Percentiles rank a stretch among this genome's conserved stretches.
phyloP scores from a whole-genome alignment of 2,888 invertebrate species.

The Drosophila leonis region DNA sequence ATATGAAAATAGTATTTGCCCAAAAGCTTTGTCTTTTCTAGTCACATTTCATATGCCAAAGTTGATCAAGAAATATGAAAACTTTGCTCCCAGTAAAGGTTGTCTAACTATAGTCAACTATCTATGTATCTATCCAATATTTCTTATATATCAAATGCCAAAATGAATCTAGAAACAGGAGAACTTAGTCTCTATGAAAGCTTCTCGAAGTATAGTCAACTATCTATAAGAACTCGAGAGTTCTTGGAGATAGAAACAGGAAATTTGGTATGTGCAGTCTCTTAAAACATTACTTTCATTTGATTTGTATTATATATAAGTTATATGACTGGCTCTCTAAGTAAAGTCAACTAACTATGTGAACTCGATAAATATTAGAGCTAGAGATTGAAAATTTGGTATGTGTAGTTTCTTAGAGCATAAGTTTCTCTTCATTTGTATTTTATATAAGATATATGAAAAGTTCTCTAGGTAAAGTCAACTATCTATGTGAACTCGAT shows the following conservation, averaged over 20 bases:
- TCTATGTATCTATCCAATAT: neutral
- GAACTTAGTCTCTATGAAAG: neutral
- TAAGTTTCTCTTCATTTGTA: too few relatives aligned
- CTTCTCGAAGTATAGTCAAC: neutral
- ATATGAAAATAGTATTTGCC: too few relatives aligned
- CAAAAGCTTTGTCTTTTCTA: too few relatives aligned
- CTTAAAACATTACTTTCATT: neutral
- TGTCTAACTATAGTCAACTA: neutral
- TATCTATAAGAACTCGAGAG: neutral
- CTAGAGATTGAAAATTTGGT: neutral
- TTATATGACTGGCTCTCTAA: neutral
- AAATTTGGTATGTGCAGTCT: neutral
- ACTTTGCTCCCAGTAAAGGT: neutral
- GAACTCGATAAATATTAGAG: neutral
- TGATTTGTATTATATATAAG: too few relatives aligned
- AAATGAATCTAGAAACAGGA: too few relatives aligned
- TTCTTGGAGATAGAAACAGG: neutral
- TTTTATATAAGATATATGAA: too few relatives aligned
- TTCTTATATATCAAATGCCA: too few relatives aligned
- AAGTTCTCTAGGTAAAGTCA: neutral
- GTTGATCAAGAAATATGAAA: too few relatives aligned
- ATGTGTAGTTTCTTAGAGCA: neutral
- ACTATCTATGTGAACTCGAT: neutral
- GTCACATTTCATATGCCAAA: too few relatives aligned
- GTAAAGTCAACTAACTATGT: neutral